Evolutionary conservation across 2,797 vertebrate species (phyloP).

Genomic region (Enteromius radiatus): DNA sequence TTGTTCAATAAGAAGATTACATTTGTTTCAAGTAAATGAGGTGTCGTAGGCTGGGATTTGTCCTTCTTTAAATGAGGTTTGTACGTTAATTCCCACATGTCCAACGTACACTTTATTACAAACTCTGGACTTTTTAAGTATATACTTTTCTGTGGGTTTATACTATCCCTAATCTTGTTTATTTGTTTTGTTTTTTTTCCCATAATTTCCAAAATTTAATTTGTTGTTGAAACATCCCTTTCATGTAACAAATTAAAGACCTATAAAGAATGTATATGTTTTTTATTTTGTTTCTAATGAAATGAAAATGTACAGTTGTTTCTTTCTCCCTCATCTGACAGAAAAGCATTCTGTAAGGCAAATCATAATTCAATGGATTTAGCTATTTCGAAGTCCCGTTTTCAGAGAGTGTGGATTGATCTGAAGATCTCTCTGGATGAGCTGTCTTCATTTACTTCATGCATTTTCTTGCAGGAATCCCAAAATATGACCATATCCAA

Average conservation of each 20-base stretch:
- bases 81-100: conserved; percentile 9
- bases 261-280: neutral
- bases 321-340: neutral
- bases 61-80: conserved; percentile 53
- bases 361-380: neutral
- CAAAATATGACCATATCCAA: conserved; percentile 29
- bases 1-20: conserved; percentile 73
- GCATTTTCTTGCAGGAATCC: conserved; percentile 8
- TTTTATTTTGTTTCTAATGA: too few relatives aligned
- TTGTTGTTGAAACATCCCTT: neutral
- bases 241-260: neutral
- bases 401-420: neutral
- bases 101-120: conserved; percentile 12
- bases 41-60: conserved; percentile 63
- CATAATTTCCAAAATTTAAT: neutral
- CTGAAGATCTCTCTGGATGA: conserved; percentile 20
- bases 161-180: neutral
- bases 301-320: neutral
- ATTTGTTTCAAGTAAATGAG: conserved; percentile 71
- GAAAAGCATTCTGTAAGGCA: neutral
- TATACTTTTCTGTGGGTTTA: neutral
- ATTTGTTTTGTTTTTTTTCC: neutral
- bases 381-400: conserved; percentile 1
- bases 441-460: conserved; percentile 11
- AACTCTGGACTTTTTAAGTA: neutral